Percentiles rank a stretch among this genome's conserved stretches.
phyloP scores from a whole-genome alignment of 2,797 vertebrate genomes.

The Tolypeutes matacus region DNA sequence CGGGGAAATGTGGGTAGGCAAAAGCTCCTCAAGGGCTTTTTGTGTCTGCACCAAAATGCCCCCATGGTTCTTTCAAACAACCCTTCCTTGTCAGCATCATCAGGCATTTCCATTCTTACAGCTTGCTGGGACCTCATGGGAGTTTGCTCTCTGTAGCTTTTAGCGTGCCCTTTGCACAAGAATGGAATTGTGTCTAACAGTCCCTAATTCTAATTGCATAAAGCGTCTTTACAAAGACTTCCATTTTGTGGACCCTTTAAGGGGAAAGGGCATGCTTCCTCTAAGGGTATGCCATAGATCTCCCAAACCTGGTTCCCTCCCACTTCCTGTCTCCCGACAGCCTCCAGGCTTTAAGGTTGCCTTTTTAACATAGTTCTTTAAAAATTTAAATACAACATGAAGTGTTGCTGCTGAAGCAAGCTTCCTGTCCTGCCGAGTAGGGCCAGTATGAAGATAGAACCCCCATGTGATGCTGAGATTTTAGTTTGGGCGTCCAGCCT shows the following conservation, averaged over 20 bases:
- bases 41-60: neutral
- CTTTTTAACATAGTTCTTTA: constrained; percentile 44
- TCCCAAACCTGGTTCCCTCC: neutral
- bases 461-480: neutral
- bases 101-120: neutral
- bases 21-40: neutral
- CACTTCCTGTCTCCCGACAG: constrained; percentile 43
- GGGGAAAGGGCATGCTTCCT: neutral
- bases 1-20: neutral
- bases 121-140: neutral
- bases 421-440: neutral
- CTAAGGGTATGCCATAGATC: neutral
- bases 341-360: neutral
- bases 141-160: neutral
- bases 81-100: neutral
- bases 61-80: neutral
- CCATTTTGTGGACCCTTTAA: neutral
- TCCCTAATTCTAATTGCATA: neutral
- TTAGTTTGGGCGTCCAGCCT: no score
- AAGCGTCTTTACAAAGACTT: constrained; percentile 54
- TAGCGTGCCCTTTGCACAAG: constrained; percentile 33
- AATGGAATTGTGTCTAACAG: neutral
- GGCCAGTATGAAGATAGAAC: neutral
- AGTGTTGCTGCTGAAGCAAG: neutral
- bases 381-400: constrained; percentile 50